Evolutionary conservation across 2,797 vertebrate species (phyloP), one percentile per base, ranked within the genome.

Genomic region (Thaleichthys pacificus): DNA sequence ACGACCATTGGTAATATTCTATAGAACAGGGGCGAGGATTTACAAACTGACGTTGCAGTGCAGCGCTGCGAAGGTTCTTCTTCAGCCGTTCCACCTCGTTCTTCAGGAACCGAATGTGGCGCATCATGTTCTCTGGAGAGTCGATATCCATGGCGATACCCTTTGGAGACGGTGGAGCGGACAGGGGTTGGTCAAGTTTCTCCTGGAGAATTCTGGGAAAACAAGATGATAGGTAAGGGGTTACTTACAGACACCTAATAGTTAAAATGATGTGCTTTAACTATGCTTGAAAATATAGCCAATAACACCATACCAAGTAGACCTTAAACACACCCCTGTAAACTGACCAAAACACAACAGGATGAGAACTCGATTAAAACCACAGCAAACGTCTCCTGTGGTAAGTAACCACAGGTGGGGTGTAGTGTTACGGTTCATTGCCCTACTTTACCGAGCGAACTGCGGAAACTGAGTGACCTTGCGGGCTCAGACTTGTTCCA

Each of bases 111-210:
- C 97, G 93, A 93, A 99, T 99, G 92, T 99, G 98, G 77, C 97
- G 94, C 98, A 99, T 98, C 98, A 99, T 99, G 90, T 99, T 99
- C 92, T 99, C 98, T 0, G 97, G 98, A 49, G 98, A 99, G 90
- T 99, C 98, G 17, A 99, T 99, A 90, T 99, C 98, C 98, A 99
- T 99, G 80, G 97, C 98, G 93, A 99, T 95, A 69, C 99, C 97
- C 89, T 96, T 92, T 4, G 98, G 98, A 61, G 98, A 99, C 0
- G 98, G 97, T 22, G 97, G 97, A 78, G 98, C 98, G 2, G 98
- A 99, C 4, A 99, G 97, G 0, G 98, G 98, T 90, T 99, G 98
- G 90, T 99, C 98, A 89, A 99, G 91, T 89, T 99, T 99, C 92
- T 99, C 98, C 89, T 99, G 98, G 76, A 99, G 92, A 89, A 98